Percentiles rank a stretch among this genome's conserved stretches.
Evolutionary conservation across 2,888 invertebrate species (phyloP).

Genomic region (Catocala fraxini): DNA sequence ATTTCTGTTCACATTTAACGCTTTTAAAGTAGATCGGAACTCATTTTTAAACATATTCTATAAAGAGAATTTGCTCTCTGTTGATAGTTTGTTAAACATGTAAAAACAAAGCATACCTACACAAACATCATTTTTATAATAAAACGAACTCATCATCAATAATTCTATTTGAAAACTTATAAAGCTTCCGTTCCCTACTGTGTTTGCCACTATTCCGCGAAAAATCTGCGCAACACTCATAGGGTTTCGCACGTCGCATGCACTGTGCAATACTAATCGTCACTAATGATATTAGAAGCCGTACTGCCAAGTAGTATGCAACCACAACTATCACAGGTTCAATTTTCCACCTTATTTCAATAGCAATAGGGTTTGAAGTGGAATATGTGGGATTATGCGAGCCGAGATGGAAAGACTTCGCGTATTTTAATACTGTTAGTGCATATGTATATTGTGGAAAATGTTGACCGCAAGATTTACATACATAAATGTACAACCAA

Average conservation of each 20-base stretch:
- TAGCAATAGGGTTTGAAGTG: slow-evolving; percentile 14
- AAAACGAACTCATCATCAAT: too few relatives aligned
- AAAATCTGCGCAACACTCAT: slow-evolving; percentile 37
- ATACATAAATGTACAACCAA: too few relatives aligned
- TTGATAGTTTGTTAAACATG: too few relatives aligned
- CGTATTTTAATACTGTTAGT: slow-evolving; percentile 22
- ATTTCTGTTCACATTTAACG: too few relatives aligned
- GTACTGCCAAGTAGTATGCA: slow-evolving; percentile 20
- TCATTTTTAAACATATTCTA: too few relatives aligned
- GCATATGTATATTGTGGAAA: not conserved
- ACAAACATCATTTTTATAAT: too few relatives aligned
- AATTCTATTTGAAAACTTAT: too few relatives aligned
- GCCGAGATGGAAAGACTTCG: not conserved
- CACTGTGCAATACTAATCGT: slow-evolving; percentile 35
- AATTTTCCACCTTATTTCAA: slow-evolving; percentile 10
- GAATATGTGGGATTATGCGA: not conserved
- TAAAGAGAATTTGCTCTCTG: too few relatives aligned
- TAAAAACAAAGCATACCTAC: too few relatives aligned
- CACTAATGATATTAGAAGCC: slow-evolving; percentile 50
- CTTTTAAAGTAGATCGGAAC: too few relatives aligned
- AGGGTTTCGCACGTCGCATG: slow-evolving; percentile 38
- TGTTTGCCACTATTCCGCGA: slow-evolving; percentile 13
- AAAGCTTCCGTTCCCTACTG: too few relatives aligned
- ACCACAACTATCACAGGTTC: not conserved
- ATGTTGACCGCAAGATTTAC: too few relatives aligned